phyloP scores from a whole-genome alignment of 2,113 vertebrate genomes.

The Rattus rattus region DNA sequence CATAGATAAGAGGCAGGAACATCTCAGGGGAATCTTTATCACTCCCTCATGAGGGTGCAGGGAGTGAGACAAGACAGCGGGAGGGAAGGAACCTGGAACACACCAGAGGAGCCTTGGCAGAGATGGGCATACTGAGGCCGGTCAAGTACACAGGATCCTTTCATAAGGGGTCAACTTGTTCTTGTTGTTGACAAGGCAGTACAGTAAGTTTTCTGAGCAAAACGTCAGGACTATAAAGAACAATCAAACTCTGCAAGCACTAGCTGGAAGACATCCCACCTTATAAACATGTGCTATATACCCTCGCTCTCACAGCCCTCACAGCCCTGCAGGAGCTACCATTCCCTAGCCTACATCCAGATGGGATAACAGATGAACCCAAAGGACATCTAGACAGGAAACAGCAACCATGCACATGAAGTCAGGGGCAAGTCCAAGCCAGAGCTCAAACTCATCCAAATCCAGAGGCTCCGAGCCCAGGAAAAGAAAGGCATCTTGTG shows the following conservation, averaged over 20 bases:
- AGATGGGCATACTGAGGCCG: neutral
- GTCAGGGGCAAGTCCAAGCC: neutral
- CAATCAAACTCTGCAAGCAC: neutral
- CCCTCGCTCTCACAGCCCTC: neutral
- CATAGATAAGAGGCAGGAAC: conserved; percentile 58
- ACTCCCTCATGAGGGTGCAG: neutral
- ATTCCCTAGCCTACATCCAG: neutral
- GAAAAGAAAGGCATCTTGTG: neutral
- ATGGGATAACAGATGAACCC: neutral
- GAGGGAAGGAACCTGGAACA: neutral
- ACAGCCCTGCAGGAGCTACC: neutral
- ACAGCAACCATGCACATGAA: neutral
- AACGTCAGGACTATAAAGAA: neutral
- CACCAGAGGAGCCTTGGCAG: too few relatives aligned
- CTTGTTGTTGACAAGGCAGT: neutral
- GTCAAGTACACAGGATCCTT: neutral
- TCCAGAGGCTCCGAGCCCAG: neutral
- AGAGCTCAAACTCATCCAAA: conserved; percentile 31
- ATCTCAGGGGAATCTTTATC: conserved; percentile 54
- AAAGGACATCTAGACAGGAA: neutral
- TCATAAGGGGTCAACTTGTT: neutral
- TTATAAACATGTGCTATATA: neutral
- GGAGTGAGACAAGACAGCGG: conserved; percentile 1
- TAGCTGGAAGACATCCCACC: neutral
- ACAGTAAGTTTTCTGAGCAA: neutral